These are phyloP conservation scores for Diorhabda sublineata DNA, from an alignment of 1,140 invertebrate species.

Conservation along the genomic window DNA sequence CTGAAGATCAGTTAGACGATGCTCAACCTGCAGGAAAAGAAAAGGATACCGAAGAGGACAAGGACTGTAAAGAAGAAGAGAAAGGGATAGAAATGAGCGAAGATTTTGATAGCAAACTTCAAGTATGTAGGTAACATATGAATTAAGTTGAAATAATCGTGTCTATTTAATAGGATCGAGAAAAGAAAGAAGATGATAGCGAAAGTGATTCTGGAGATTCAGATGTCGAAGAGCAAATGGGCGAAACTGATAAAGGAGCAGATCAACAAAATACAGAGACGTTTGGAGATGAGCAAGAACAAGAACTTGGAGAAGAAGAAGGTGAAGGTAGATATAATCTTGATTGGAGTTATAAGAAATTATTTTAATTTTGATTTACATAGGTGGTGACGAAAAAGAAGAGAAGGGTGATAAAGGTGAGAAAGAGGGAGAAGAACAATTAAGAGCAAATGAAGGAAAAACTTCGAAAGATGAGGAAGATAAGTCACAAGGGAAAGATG, in stretches of 20 bases:
- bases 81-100: constrained; percentile 93
- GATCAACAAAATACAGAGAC: constrained; percentile 80
- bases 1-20: constrained; percentile 92
- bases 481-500: constrained; percentile 47
- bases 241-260: constrained; percentile 78
- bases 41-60: constrained; percentile 66
- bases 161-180: constrained; percentile 6
- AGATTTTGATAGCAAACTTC: constrained; percentile 81
- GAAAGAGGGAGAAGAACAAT: constrained; percentile 51
- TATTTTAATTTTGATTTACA: too few species aligned
- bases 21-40: constrained; percentile 70
- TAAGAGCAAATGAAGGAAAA: constrained; percentile 57
- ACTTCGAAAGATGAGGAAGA: constrained; percentile 51
- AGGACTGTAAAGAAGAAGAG: constrained; percentile 86
- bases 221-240: constrained; percentile 91
- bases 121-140: constrained; percentile 29
- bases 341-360: too few species aligned
- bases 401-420: constrained; percentile 47
- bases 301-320: constrained; percentile 68
- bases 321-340: constrained; percentile 46
- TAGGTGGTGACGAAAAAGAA: constrained; percentile 52
- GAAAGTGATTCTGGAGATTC: constrained; percentile 53
- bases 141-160: too few species aligned
- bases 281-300: constrained; percentile 82
- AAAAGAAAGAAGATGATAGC: constrained; percentile 15